phyloP scores from a whole-genome alignment of 1,140 invertebrate species.

The Plodia interpunctella region DNA sequence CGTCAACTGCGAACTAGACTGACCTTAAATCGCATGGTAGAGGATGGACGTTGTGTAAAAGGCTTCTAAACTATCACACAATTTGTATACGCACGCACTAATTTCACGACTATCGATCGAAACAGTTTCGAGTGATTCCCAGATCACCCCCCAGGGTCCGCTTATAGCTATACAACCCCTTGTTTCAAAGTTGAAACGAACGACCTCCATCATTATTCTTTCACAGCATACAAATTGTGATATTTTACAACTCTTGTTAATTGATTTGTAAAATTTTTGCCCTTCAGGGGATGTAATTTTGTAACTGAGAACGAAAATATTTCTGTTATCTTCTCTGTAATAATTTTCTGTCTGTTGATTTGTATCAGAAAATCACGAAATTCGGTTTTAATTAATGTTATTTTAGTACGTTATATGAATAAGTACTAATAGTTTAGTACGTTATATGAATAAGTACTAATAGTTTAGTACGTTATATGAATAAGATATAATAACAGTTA shows the following conservation, averaged over 20 bases:
- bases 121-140: constrained; percentile 9
- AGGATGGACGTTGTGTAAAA: too few relatives aligned
- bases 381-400: too few relatives aligned
- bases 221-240: constrained; percentile 11
- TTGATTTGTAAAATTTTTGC: constrained; percentile 10
- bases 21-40: too few relatives aligned
- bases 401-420: too few relatives aligned
- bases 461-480: too few relatives aligned
- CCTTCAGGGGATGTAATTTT: not conserved
- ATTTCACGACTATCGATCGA: constrained; percentile 13
- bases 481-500: too few relatives aligned
- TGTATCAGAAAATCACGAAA: not conserved
- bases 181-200: constrained; percentile 19
- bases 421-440: too few relatives aligned
- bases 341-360: not conserved
- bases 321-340: constrained; percentile 4
- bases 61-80: not conserved
- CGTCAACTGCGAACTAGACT: too few relatives aligned
- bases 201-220: constrained; percentile 13
- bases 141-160: constrained; percentile 14
- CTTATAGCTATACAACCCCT: constrained; percentile 11
- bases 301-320: not conserved
- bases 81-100: constrained; percentile 38
- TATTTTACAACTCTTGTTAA: constrained; percentile 10
- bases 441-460: too few relatives aligned